Conservation (phyloP, 2,797 vertebrate species). For the Mormyrops attenuatus region DNA sequence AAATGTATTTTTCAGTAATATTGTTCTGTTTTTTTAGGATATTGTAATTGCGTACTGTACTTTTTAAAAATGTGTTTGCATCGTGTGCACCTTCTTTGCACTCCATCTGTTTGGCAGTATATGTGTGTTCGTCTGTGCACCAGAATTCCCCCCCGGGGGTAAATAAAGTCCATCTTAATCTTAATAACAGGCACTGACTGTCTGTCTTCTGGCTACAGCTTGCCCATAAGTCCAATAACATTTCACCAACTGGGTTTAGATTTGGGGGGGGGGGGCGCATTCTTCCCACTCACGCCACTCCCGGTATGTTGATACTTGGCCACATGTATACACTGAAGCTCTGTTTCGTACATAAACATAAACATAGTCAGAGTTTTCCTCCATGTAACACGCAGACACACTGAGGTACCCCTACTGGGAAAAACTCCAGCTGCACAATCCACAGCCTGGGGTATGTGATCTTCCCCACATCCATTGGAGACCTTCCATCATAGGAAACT, state of each 20-base stretch:
- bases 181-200: background rate
- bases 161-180: background rate
- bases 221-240: background rate
- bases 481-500: background rate
- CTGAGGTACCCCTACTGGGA: background rate
- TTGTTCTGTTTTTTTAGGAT: background rate
- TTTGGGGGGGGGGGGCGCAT: background rate
- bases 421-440: background rate
- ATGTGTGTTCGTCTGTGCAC: background rate
- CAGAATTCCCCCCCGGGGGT: background rate
- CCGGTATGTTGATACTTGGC: background rate
- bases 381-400: background rate
- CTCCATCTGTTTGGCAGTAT: background rate
- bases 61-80: background rate
- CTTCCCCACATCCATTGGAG: background rate
- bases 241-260: background rate
- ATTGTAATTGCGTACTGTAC: background rate
- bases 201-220: background rate
- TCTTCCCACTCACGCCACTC: background rate
- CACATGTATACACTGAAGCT: background rate
- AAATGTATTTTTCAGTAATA: background rate
- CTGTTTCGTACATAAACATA: background rate
- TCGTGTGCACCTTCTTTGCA: background rate
- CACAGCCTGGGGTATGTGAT: background rate
- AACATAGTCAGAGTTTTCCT: background rate